Evolutionary conservation across 2,797 vertebrate genomes (phyloP).

Genomic region (Choloepus didactylus): DNA sequence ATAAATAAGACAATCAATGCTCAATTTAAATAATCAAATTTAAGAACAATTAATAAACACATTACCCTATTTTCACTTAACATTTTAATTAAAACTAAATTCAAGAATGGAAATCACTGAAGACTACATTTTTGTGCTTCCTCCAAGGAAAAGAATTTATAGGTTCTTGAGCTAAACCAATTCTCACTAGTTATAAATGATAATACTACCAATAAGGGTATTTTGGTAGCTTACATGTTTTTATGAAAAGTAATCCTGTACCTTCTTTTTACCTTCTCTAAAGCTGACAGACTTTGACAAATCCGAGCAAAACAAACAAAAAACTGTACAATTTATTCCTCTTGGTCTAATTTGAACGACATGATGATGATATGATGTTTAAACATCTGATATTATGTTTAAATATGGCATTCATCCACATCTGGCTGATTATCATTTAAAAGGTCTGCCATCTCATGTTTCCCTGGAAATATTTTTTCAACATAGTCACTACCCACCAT

Average conservation of each 20-base stretch:
- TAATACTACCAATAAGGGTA: not conserved
- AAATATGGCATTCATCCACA: not conserved
- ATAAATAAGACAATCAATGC: constrained; percentile 26
- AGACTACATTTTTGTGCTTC: not conserved
- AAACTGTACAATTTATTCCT: not conserved
- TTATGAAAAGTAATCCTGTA: not conserved
- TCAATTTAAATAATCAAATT: not conserved
- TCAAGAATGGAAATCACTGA: not conserved
- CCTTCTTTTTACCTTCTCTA: not conserved
- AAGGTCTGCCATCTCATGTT: not conserved
- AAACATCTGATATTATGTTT: not conserved
- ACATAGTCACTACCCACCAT: not conserved
- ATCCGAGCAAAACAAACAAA: not conserved
- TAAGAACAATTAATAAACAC: constrained; percentile 17
- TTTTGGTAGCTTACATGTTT: not conserved
- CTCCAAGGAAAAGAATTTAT: not conserved
- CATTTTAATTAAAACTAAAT: constrained; percentile 36
- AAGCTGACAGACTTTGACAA: constrained; percentile 21
- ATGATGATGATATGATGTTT: too few relatives aligned
- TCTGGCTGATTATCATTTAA: not conserved
- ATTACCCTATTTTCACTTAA: not conserved
- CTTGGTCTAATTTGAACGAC: not conserved
- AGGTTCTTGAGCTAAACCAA: constrained; percentile 12
- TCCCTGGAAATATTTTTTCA: constrained; percentile 45
- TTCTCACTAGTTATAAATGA: not conserved